Conservation (phyloP, 2,797 vertebrate species). For the Lacerta bilineata region DNA sequence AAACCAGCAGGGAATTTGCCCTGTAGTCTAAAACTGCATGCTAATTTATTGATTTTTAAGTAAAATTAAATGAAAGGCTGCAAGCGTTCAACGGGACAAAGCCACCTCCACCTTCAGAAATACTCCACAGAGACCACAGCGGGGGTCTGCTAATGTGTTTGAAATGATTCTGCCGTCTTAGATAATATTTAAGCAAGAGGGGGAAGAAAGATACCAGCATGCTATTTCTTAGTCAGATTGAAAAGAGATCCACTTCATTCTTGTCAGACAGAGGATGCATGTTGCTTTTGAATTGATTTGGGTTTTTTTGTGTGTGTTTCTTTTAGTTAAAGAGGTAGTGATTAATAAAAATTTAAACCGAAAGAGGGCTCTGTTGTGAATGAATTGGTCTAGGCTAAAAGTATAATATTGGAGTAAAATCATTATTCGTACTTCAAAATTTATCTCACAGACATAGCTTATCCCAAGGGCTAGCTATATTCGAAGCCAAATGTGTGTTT, state of each 20-base stretch:
- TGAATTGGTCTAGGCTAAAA: slow-evolving; percentile 8
- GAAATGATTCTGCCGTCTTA: slow-evolving; percentile 8
- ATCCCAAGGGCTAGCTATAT: neutral
- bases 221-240: slow-evolving; percentile 17
- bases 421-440: slow-evolving; percentile 2
- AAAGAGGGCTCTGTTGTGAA: slow-evolving; percentile 3
- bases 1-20: slow-evolving; percentile 11
- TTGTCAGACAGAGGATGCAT: neutral
- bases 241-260: slow-evolving; percentile 8
- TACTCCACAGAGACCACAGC: neutral
- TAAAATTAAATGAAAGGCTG: slow-evolving; percentile 4
- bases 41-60: slow-evolving; percentile 1
- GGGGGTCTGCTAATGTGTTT: neutral
- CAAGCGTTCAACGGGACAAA: neutral
- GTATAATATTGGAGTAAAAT: slow-evolving; percentile 21
- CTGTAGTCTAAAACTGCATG: neutral
- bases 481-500: neutral
- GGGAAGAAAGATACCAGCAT: neutral
- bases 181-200: neutral
- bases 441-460: neutral
- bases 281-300: slow-evolving; percentile 2
- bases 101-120: neutral
- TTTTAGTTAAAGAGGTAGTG: slow-evolving; percentile 1
- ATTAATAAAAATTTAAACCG: slow-evolving; percentile 23
- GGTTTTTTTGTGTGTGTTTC: neutral